phyloP scores from a whole-genome alignment of 2,888 invertebrate species.

The Gastrophysa polygoni region DNA sequence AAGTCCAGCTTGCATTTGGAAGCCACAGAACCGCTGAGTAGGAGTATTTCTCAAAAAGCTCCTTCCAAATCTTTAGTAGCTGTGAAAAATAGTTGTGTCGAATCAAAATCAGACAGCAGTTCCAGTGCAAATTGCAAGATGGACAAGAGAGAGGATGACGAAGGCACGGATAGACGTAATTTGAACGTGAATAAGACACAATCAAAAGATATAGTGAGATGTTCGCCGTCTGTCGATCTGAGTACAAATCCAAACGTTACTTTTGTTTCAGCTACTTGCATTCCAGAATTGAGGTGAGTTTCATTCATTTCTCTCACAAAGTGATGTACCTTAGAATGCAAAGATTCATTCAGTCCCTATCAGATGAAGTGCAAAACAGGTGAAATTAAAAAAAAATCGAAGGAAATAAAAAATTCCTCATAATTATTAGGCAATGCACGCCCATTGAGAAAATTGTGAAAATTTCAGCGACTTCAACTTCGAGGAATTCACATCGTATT shows the following conservation, averaged over 20 bases:
- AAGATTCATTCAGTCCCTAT: no score
- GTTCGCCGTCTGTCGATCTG: conserved; percentile 53
- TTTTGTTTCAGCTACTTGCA: conserved; percentile 50
- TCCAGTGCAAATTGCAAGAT: conserved; percentile 38
- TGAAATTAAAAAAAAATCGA: no score
- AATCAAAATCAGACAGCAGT: conserved; percentile 53
- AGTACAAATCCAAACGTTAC: conserved; percentile 54
- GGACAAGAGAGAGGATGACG: conserved; percentile 17
- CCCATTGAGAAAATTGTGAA: no score
- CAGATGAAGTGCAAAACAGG: no score
- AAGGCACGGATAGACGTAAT: conserved; percentile 20
- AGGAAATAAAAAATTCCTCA: no score
- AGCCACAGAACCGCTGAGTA: conserved; percentile 42
- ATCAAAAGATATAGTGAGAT: conserved; percentile 39
- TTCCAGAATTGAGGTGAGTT: conserved; percentile 50
- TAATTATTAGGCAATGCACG: no score
- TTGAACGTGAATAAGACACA: conserved; percentile 27
- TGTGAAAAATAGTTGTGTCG: conserved; percentile 40
- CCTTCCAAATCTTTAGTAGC: conserved; percentile 44
- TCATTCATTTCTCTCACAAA: background rate
- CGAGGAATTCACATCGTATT: no score
- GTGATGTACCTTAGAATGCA: no score
- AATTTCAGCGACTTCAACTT: no score
- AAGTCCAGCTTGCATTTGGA: conserved; percentile 42
- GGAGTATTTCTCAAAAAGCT: conserved; percentile 46